These are phyloP conservation scores for Neogale vison DNA, from an alignment of 2,113 vertebrate genomes.

Conservation along the genomic window DNA sequence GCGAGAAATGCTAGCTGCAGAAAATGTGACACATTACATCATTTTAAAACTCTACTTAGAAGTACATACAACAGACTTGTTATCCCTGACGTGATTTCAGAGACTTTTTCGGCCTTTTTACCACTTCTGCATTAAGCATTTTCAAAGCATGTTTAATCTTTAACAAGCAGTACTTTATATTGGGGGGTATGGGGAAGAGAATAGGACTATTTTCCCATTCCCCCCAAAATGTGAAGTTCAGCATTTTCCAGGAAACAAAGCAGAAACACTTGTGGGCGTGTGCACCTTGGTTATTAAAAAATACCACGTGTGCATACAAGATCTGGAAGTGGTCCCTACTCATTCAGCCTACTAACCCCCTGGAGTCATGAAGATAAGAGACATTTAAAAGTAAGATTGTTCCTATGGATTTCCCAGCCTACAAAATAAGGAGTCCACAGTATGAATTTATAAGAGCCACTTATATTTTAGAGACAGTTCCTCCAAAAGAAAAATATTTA, in stretches of 20 bases:
- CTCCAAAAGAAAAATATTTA: conserved; percentile 43
- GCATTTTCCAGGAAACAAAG: not conserved
- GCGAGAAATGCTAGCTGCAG: not conserved
- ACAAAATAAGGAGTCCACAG: conserved; percentile 41
- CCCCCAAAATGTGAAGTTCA: not conserved
- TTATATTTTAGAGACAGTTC: not conserved
- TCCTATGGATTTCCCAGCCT: not conserved
- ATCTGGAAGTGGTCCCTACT: not conserved
- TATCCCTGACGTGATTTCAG: not conserved
- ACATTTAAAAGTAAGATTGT: not conserved
- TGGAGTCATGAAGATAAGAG: not conserved
- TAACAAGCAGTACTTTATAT: not conserved
- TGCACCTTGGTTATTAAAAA: not conserved
- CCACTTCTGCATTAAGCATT: not conserved
- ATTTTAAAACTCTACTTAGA: not conserved
- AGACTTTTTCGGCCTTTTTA: not conserved
- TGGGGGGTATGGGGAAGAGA: not conserved
- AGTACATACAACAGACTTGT: not conserved
- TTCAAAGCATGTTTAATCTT: not conserved
- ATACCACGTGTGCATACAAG: not conserved
- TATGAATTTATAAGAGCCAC: not conserved
- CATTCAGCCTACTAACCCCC: not conserved
- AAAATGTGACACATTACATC: not conserved
- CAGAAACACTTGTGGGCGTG: not conserved
- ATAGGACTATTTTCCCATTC: not conserved